These are phyloP conservation scores for Pterocles orientalis DNA, from an alignment of 2,113 vertebrate species.

Conservation along the genomic window DNA sequence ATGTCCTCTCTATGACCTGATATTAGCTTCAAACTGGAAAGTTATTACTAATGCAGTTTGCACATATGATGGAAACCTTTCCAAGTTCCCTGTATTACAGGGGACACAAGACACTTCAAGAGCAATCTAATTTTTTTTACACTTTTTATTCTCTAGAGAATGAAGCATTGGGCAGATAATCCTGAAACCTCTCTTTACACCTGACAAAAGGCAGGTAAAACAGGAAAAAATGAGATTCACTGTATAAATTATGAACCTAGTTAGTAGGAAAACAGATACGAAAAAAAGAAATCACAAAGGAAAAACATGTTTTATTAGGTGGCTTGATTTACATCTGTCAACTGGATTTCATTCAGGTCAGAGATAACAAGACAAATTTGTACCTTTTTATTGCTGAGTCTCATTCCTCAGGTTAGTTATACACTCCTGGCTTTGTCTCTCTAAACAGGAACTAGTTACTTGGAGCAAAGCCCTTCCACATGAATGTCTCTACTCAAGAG, in stretches of 20 bases:
- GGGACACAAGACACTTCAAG: background rate
- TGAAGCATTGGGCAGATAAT: background rate
- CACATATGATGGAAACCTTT: background rate
- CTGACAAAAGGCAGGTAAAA: background rate
- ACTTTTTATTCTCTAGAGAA: background rate
- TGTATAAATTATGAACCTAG: background rate
- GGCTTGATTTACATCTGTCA: background rate
- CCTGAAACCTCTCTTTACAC: background rate
- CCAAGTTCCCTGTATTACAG: background rate
- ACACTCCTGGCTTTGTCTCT: background rate
- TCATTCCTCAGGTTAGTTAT: background rate
- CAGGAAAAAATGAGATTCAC: background rate
- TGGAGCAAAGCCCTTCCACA: background rate
- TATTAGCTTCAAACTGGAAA: background rate
- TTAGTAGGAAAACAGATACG: background rate
- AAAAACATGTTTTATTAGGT: fast-evolving
- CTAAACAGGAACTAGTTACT: background rate
- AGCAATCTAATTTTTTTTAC: background rate
- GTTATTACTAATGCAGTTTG: background rate
- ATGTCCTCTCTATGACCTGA: background rate
- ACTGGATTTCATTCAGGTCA: background rate
- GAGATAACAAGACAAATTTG: background rate
- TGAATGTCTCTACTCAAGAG: background rate
- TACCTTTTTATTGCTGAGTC: background rate
- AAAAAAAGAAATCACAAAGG: background rate